Evolutionary conservation across 2,113 vertebrate genomes (phyloP).

Genomic region (Panurus biarmicus): DNA sequence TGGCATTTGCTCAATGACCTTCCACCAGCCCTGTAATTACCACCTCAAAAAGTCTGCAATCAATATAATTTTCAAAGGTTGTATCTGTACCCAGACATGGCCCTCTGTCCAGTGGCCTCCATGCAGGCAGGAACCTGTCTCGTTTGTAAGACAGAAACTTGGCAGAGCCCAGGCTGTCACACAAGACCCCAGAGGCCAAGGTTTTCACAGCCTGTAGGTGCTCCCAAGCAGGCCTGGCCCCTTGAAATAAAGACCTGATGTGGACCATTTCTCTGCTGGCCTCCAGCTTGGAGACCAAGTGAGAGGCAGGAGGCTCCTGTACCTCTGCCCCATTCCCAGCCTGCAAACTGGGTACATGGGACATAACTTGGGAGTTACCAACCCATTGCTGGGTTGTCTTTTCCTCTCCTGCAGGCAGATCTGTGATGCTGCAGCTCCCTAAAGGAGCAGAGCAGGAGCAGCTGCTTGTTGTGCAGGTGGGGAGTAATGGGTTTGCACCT

Average conservation of each 20-base stretch:
- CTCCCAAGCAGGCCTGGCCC: not conserved
- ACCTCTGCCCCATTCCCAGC: not conserved
- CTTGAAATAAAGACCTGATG: not conserved
- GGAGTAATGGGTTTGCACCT: not conserved
- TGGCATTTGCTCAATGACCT: not conserved
- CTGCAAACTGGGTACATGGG: accelerated
- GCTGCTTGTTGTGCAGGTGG: not conserved
- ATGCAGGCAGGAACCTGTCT: not conserved
- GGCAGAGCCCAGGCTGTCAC: not conserved
- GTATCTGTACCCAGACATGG: not conserved
- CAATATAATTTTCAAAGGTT: not conserved
- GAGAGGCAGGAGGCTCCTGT: not conserved
- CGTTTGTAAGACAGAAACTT: not conserved
- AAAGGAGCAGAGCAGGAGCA: not conserved
- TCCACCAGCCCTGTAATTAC: not conserved
- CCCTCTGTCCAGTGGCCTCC: not conserved
- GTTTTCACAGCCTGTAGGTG: not conserved
- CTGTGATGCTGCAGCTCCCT: not conserved
- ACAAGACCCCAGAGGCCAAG: not conserved
- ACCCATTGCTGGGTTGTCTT: accelerated
- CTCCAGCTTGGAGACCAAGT: not conserved
- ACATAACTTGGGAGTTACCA: not conserved
- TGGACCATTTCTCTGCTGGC: not conserved
- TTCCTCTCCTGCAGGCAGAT: not conserved
- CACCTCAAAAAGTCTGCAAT: not conserved